Conservation (phyloP, 2,888 invertebrate species). For the Calameuta idolon region DNA sequence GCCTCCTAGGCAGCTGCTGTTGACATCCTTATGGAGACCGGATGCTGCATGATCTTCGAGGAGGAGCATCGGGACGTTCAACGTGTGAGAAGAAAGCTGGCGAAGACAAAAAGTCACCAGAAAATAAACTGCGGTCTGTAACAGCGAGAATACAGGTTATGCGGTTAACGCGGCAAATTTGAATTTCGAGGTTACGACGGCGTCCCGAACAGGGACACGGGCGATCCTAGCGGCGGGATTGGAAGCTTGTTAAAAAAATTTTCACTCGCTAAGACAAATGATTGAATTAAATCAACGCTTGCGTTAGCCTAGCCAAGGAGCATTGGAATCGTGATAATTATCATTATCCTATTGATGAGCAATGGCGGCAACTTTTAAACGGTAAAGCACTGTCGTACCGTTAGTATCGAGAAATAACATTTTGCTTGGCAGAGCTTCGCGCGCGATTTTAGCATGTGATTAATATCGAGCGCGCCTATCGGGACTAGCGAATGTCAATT, state of each 20-base stretch:
- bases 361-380: not conserved
- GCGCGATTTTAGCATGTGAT: not conserved
- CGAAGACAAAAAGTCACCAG: not conserved
- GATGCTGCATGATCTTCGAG: not conserved
- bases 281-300: not conserved
- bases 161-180: not conserved
- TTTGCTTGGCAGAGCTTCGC: not conserved
- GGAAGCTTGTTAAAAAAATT: not conserved
- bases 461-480: not conserved
- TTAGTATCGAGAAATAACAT: not conserved
- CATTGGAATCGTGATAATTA: not conserved
- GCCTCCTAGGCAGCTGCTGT: constrained; percentile 73
- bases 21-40: not conserved
- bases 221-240: not conserved
- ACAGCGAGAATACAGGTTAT: not conserved
- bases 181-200: not conserved
- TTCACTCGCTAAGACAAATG: not conserved
- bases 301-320: not conserved
- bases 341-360: not conserved
- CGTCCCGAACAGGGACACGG: not conserved
- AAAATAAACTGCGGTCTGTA: not conserved
- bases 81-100: not conserved
- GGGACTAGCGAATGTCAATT: not conserved
- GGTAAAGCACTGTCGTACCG: not conserved
- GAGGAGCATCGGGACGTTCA: not conserved